These are phyloP conservation scores for Centropus bengalensis DNA, from an alignment of 2,113 vertebrate genomes.

Conservation along the genomic window DNA sequence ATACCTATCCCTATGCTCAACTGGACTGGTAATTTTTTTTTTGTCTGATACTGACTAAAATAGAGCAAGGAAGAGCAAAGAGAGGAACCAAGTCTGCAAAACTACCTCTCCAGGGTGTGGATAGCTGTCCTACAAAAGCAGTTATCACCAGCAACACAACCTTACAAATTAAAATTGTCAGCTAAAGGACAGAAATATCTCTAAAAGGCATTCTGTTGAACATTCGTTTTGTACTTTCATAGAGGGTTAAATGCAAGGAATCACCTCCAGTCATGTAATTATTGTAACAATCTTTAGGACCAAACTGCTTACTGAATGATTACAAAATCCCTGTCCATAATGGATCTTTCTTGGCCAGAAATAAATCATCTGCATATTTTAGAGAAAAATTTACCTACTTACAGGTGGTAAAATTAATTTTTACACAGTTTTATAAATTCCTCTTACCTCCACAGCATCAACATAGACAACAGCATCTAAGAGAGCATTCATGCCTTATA, in stretches of 20 bases:
- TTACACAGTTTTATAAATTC: not conserved
- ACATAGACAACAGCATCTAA: not conserved
- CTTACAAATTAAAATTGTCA: not conserved
- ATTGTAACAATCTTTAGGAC: not conserved
- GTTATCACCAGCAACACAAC: not conserved
- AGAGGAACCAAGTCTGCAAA: not conserved
- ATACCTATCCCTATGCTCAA: not conserved
- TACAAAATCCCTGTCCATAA: not conserved
- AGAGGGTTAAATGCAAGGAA: not conserved
- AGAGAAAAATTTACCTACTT: not conserved
- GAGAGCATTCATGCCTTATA: not conserved
- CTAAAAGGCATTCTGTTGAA: not conserved
- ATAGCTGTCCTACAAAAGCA: not conserved
- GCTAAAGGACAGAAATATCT: not conserved
- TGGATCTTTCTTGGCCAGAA: not conserved
- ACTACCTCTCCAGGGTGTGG: not conserved
- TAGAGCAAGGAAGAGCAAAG: not conserved
- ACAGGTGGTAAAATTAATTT: not conserved
- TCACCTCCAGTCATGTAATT: constrained; percentile 22
- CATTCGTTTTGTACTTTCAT: not conserved
- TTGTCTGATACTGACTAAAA: not conserved
- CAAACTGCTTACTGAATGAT: not conserved
- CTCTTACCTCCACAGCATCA: not conserved
- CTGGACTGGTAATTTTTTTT: not conserved
- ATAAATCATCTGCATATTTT: not conserved